Evolutionary conservation across 2,888 invertebrate genomes (phyloP).

Genomic region (Punctoribates punctum): DNA sequence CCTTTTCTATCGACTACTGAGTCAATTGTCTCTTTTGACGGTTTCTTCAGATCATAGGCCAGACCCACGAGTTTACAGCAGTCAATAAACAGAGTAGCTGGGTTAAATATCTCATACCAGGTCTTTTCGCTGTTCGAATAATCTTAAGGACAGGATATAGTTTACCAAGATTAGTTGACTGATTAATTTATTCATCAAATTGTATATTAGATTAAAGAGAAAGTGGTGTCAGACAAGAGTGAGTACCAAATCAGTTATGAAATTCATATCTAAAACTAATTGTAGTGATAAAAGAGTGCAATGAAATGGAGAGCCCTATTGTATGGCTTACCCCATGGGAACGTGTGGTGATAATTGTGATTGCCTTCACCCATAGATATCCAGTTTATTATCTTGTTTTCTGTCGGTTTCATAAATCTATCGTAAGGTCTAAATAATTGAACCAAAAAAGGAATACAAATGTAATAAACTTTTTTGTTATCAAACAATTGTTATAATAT

Average conservation of each 20-base stretch:
- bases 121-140: conserved; percentile 52
- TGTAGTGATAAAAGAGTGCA: background rate
- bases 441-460: background rate
- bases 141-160: conserved; percentile 38
- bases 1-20: background rate
- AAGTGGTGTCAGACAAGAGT: no score
- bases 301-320: background rate
- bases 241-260: no score
- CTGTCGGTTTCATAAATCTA: conserved; percentile 53
- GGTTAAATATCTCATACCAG: conserved; percentile 37
- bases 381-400: conserved; percentile 53
- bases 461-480: background rate
- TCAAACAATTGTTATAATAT: background rate
- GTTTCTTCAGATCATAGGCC: conserved; percentile 33
- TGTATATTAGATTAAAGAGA: no score
- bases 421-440: background rate
- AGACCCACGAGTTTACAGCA: conserved; percentile 23
- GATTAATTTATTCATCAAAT: no score
- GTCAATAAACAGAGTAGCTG: conserved; percentile 35
- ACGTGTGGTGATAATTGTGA: conserved; percentile 55
- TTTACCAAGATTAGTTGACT: background rate
- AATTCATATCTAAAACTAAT: background rate
- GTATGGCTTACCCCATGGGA: conserved; percentile 43
- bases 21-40: background rate
- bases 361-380: conserved; percentile 46